Evolutionary conservation across 2,797 vertebrate genomes (phyloP), one percentile per base, ranked within the genome.

Genomic region (Anguilla anguilla): DNA sequence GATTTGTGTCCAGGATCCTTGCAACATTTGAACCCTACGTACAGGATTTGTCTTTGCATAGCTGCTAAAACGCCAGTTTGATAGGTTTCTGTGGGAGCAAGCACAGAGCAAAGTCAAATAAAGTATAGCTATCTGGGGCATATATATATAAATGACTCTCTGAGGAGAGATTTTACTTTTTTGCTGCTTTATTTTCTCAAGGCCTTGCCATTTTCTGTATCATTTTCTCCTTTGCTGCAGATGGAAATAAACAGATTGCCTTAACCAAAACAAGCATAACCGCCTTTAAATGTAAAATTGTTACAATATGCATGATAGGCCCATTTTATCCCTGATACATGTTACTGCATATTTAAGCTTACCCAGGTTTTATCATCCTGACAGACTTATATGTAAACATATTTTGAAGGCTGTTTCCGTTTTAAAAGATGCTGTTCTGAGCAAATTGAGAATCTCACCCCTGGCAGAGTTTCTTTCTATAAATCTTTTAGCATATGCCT

Each of bases 401-500:
- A 85, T 91, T 88, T 90, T 89, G 90, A 88, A 94, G 89, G 53
- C 85, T 87, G 91, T 92, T 92, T 88, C 90, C 87, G 89, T 92
- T 88, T 87, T 93, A 88, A 95, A 93, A 91, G 92, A 94, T 90
- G 91, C 90, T 90, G 92, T 94, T 93, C 96, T 94, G 96, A 95
- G 97, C 95, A 95, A 96, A 96, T 94, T 94, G 96, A 95, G 94
- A 95, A 96, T 95, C 97, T 95, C 96, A 97, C 96, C 96, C 95
- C 94, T 97, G 96, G 96, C 96, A 96, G 96, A 95, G 95, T 96
- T 96, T 96, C 96, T 95, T 91, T 92, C 93, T 93, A 98, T 98
- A 97, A 97, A 97, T 98, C 97, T 98, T 98, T 97, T 95, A 98
- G 95, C 93, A 96, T 96, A 96, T 96, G 97, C 97, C 97, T 97